A percentile compares a stretch with the other conserved stretches of the same genome.
phyloP scores from a whole-genome alignment of 1,140 invertebrate genomes.

The Homalodisca vitripennis region DNA sequence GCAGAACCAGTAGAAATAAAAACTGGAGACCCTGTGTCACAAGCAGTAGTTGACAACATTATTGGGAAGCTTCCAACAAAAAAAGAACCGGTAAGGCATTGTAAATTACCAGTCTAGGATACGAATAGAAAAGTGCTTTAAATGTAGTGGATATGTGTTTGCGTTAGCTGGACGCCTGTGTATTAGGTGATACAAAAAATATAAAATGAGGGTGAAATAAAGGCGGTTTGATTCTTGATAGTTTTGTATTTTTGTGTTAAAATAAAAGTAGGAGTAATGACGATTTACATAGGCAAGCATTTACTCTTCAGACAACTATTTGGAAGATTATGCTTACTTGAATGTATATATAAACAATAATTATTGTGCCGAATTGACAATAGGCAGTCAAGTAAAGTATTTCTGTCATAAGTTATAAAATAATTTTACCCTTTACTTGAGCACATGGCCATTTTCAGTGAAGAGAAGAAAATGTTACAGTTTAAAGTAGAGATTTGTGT shows the following conservation, averaged over 20 bases:
- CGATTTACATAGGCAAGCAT: too few relatives aligned
- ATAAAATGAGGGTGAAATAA: not conserved
- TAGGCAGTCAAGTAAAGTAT: too few relatives aligned
- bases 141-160: constrained; percentile 7
- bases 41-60: constrained; percentile 55
- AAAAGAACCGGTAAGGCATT: constrained; percentile 48
- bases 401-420: too few relatives aligned
- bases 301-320: too few relatives aligned
- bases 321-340: too few relatives aligned
- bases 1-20: not conserved
- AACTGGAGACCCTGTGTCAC: constrained; percentile 51
- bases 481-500: too few relatives aligned
- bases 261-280: not conserved
- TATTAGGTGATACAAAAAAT: not conserved
- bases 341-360: too few relatives aligned
- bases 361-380: too few relatives aligned
- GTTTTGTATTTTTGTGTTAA: not conserved
- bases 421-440: too few relatives aligned
- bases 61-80: constrained; percentile 53
- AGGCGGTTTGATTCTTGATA: not conserved
- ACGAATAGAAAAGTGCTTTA: not conserved
- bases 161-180: not conserved
- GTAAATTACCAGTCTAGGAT: not conserved
- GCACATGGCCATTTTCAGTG: too few relatives aligned
- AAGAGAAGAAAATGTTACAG: too few relatives aligned